Base-by-base conservation (phyloP, 2,113 vertebrate species). In the Macrotus californicus region DNA sequence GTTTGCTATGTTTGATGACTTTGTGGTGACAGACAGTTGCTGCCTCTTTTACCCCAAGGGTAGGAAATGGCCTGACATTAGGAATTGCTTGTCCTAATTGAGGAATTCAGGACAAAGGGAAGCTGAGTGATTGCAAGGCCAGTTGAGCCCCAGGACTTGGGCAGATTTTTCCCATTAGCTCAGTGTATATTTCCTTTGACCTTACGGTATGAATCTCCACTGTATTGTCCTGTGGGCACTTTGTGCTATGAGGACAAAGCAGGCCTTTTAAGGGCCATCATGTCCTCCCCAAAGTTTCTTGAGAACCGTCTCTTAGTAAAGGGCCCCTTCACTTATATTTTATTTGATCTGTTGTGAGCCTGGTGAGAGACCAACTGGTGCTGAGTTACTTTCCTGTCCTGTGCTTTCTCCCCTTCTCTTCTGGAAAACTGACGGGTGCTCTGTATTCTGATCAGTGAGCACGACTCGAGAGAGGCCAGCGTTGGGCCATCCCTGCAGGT, bases 71-170 rank as follows among this genome's bases (percentile, higher is more conserved):
- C 21, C 22, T 90, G 70, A 24, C 3, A 0, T 48, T 39, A 85
- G 92, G 70, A 87, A 81, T 5, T n/a, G 7, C 79, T 95, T 61
- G n/a, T 79, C 29, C 19, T 64, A 56, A 66, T 67, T 39, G 46
- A 41, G 67, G 31, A 91, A 61, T 81, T 81, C 41, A 77, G 48
- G 69, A 87, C 54, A 50, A 21, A 46, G 29, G 50, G 46, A 43
- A 88, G 34, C 22, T 73, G 69, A 91, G 70, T 24, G 89, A 39
- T 41, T 6, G 8, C 41, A 61, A 66, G 61, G 34, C 18, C 41
- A 59, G 79, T 61, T 26, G 14, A 82, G 43, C 39, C 21, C 41
- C 36, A 26, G 54, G 80, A 73, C 31, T 39, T 52, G 7, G 29
- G 70, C 26, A n/a, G 46, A 52, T 21, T 76, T 77, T 83, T 54